Percentiles rank a stretch among this genome's conserved stretches.
These are phyloP conservation scores for Odontomachus brunneus DNA, from an alignment of 1,140 invertebrate species.

Conservation along the genomic window DNA sequence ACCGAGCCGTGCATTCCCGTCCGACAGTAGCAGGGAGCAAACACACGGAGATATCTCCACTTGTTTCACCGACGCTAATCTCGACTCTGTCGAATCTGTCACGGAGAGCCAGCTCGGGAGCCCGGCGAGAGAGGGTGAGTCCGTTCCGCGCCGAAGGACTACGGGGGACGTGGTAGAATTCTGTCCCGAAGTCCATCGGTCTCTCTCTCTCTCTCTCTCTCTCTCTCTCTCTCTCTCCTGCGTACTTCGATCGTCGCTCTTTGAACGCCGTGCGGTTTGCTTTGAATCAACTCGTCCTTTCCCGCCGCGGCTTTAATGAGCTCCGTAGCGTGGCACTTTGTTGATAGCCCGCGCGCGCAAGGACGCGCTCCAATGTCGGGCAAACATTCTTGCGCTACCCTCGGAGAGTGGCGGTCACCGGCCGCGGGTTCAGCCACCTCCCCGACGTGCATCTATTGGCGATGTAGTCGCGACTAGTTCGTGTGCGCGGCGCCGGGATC, in stretches of 20 bases:
- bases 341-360: constrained; percentile 28
- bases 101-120: background rate
- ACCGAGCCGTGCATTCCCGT: too few species aligned
- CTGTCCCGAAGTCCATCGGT: background rate
- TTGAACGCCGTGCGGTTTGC: background rate
- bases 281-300: background rate
- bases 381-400: constrained; percentile 66
- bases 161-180: background rate
- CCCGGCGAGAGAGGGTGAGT: background rate
- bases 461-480: background rate
- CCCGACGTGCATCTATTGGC: constrained; percentile 51
- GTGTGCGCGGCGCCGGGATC: background rate
- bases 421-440: constrained; percentile 65
- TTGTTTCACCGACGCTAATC: too few species aligned
- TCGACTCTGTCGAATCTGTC: too few species aligned
- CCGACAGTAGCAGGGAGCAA: too few species aligned
- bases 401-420: constrained; percentile 63
- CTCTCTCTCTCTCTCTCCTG: too few species aligned
- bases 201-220: too few species aligned
- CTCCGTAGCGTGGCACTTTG: background rate
- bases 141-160: background rate
- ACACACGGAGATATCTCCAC: too few species aligned
- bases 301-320: background rate
- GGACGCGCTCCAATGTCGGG: constrained; percentile 69
- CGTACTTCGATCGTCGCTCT: background rate